Percentiles rank a stretch among this genome's conserved stretches.
phyloP scores from a whole-genome alignment of 1,140 invertebrate genomes.

The Cheumatopsyche charites region DNA sequence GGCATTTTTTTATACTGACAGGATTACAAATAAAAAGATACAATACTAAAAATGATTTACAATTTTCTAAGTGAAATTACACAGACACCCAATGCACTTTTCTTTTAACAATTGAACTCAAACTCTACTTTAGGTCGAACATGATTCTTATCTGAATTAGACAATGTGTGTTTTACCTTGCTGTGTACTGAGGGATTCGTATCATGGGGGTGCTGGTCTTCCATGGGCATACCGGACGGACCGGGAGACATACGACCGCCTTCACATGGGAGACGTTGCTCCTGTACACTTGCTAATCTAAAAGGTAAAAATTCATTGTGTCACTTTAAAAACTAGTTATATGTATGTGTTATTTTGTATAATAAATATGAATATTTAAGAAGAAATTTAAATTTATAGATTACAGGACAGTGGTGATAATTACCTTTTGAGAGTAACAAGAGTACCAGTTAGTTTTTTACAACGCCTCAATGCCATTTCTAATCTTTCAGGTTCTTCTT shows the following conservation, averaged over 20 bases:
- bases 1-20: no score
- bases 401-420: conserved; percentile 15
- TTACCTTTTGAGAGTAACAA: conserved; percentile 96
- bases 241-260: conserved; percentile 71
- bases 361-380: neutral
- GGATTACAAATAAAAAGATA: neutral
- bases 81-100: conserved; percentile 16
- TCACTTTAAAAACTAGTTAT: neutral
- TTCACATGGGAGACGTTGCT: conserved; percentile 82
- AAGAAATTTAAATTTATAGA: neutral
- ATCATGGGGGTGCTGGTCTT: conserved; percentile 57
- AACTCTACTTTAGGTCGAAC: conserved; percentile 12
- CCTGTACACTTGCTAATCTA: conserved; percentile 93
- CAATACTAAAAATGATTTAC: neutral
- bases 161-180: conserved; percentile 59
- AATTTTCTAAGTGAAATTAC: conserved; percentile 16
- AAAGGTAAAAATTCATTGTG: conserved; percentile 4
- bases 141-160: conserved; percentile 48
- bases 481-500: conserved; percentile 91
- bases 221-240: conserved; percentile 51
- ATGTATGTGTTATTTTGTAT: neutral
- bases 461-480: conserved; percentile 90
- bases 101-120: conserved; percentile 13
- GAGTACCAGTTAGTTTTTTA: conserved; percentile 94
- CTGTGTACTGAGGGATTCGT: conserved; percentile 68